A percentile compares a stretch with the other conserved stretches of the same genome.
phyloP scores from a whole-genome alignment of 2,888 invertebrate genomes.

The Amorpha juglandis region DNA sequence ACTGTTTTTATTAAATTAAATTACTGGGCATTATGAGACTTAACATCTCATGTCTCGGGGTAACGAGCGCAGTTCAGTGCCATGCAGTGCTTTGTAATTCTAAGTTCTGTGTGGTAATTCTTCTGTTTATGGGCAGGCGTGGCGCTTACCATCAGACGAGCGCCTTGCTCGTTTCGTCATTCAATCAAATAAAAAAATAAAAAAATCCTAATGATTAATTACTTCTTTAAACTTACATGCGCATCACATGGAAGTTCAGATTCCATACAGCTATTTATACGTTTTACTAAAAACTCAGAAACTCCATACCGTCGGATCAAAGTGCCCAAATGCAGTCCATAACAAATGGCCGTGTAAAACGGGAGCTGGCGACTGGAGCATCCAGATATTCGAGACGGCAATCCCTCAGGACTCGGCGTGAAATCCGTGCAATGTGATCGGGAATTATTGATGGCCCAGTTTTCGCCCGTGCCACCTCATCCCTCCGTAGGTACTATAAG shows the following conservation, averaged over 20 bases:
- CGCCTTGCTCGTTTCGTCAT: too few relatives aligned
- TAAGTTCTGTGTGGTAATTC: too few relatives aligned
- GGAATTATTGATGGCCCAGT: slow-evolving; percentile 62
- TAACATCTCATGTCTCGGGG: too few relatives aligned
- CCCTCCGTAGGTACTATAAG: background rate
- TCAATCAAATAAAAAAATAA: too few relatives aligned
- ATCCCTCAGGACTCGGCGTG: slow-evolving; percentile 43
- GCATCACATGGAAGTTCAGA: too few relatives aligned
- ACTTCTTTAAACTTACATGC: too few relatives aligned
- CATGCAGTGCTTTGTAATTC: too few relatives aligned
- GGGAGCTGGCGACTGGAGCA: slow-evolving; percentile 36
- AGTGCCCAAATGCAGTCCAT: slow-evolving; percentile 34
- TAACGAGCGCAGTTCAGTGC: too few relatives aligned
- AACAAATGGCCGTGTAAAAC: slow-evolving; percentile 46
- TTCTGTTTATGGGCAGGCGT: too few relatives aligned
- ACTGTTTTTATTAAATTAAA: too few relatives aligned
- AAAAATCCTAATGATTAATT: background rate
- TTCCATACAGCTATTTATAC: background rate
- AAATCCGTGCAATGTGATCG: slow-evolving; percentile 50
- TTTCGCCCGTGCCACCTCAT: background rate
- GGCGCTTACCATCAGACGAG: too few relatives aligned
- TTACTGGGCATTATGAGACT: too few relatives aligned
- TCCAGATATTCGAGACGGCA: slow-evolving; percentile 45
- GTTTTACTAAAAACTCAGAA: slow-evolving; percentile 14
- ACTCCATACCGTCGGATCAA: slow-evolving; percentile 29